Percentiles rank a stretch among this genome's conserved stretches.
Evolutionary conservation across 2,888 invertebrate genomes (phyloP).

Genomic region (Mythimna lalbum): DNA sequence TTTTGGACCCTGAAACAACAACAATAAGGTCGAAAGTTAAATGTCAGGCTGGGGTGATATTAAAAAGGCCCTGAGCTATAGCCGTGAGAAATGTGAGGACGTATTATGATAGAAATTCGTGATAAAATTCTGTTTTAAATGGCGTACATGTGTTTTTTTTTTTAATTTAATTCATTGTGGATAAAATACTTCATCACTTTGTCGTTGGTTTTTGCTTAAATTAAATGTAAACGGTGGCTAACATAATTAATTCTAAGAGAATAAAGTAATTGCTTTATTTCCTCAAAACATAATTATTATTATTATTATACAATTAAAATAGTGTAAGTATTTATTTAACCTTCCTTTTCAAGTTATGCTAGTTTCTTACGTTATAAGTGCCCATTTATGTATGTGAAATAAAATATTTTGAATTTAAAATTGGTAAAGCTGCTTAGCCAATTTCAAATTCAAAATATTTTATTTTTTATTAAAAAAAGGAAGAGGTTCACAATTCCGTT

Average conservation of each 20-base stretch:
- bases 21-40: conserved; percentile 30
- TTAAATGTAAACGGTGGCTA: not conserved
- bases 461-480: too few species aligned
- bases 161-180: conserved; percentile 4
- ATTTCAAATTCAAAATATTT: too few species aligned
- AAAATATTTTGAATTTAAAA: too few species aligned
- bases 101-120: conserved; percentile 52
- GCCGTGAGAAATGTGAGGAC: conserved; percentile 42
- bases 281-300: too few species aligned
- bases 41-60: conserved; percentile 31
- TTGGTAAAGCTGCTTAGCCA: too few species aligned
- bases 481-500: too few species aligned
- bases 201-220: not conserved
- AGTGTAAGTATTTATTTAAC: too few species aligned
- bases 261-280: too few species aligned
- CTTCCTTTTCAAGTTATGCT: too few species aligned
- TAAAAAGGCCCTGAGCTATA: conserved; percentile 53
- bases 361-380: too few species aligned
- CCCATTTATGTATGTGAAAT: too few species aligned
- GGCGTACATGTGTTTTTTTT: conserved; percentile 5
- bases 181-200: not conserved
- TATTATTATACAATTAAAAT: too few species aligned
- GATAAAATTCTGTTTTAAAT: conserved; percentile 41
- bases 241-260: not conserved
- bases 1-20: conserved; percentile 24